These are phyloP conservation scores for Brachyalestes nurse DNA, from an alignment of 2,797 vertebrate species.

Conservation along the genomic window DNA sequence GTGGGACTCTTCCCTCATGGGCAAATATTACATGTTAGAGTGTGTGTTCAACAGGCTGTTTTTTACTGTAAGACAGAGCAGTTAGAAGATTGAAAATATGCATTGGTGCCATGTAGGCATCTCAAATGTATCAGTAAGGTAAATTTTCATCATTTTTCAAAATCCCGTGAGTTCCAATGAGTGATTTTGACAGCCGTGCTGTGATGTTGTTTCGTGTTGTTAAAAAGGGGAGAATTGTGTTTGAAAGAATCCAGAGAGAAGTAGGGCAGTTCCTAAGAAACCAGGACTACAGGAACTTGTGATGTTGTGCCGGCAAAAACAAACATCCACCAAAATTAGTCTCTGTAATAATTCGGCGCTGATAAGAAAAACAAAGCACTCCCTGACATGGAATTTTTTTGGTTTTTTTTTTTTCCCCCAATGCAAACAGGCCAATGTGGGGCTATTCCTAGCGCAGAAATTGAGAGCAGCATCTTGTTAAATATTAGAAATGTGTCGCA, in stretches of 20 bases:
- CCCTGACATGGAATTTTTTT: slow-evolving; percentile 70
- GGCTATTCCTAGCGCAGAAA: slow-evolving; percentile 74
- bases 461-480: slow-evolving; percentile 76
- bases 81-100: neutral
- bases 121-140: no score
- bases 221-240: slow-evolving; percentile 57
- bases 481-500: slow-evolving; percentile 75
- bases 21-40: no score
- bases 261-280: slow-evolving; percentile 78
- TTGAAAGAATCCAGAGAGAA: slow-evolving; percentile 60
- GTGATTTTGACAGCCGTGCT: neutral
- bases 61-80: no score
- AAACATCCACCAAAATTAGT: slow-evolving; percentile 82
- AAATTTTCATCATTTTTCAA: no score
- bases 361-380: slow-evolving; percentile 75
- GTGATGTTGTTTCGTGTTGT: neutral
- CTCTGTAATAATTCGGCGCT: slow-evolving; percentile 79
- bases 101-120: no score
- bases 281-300: slow-evolving; percentile 75
- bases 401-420: slow-evolving; percentile 64
- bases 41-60: no score
- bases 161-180: neutral
- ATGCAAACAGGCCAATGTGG: slow-evolving; percentile 49
- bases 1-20: no score
- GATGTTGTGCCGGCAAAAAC: slow-evolving; percentile 75